A percentile compares a stretch with the other conserved stretches of the same genome.
phyloP scores from a whole-genome alignment of 2,888 invertebrate species.

The Toxonevra muliebris region DNA sequence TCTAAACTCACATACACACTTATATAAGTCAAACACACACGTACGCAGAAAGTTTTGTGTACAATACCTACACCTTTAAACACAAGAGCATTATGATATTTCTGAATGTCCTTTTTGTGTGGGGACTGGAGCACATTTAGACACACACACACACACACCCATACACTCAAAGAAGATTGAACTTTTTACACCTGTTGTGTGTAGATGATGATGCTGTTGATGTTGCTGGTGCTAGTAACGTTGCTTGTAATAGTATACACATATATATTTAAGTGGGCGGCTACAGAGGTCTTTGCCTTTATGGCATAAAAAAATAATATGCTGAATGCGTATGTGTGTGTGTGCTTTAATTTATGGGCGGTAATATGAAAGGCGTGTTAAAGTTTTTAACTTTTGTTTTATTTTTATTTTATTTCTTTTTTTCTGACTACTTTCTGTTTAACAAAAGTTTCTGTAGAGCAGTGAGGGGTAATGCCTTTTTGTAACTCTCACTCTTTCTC shows the following conservation, averaged over 20 bases:
- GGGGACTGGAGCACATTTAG: neutral
- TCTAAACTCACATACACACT: too few species aligned
- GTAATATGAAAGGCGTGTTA: constrained; percentile 41
- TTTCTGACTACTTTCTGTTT: too few species aligned
- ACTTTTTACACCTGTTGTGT: constrained; percentile 5
- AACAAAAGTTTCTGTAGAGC: too few species aligned
- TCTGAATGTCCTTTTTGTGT: neutral
- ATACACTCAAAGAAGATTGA: neutral
- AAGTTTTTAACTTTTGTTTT: constrained; percentile 30
- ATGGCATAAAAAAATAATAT: neutral
- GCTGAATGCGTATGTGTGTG: constrained; percentile 19
- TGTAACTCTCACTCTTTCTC: too few species aligned
- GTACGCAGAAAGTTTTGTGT: too few species aligned
- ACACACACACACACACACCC: neutral
- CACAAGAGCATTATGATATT: too few species aligned
- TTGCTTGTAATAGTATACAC: neutral
- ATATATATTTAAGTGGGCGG: neutral
- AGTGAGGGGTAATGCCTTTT: too few species aligned
- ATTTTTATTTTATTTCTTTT: too few species aligned
- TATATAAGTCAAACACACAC: too few species aligned
- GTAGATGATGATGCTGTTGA: neutral
- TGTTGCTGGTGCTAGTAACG: neutral
- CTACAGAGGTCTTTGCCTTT: neutral
- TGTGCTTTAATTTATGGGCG: constrained; percentile 43
- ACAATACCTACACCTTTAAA: too few species aligned